Conservation (phyloP, 92 coral and sea anemone genomes). For the Plumapathes pennacea region DNA sequence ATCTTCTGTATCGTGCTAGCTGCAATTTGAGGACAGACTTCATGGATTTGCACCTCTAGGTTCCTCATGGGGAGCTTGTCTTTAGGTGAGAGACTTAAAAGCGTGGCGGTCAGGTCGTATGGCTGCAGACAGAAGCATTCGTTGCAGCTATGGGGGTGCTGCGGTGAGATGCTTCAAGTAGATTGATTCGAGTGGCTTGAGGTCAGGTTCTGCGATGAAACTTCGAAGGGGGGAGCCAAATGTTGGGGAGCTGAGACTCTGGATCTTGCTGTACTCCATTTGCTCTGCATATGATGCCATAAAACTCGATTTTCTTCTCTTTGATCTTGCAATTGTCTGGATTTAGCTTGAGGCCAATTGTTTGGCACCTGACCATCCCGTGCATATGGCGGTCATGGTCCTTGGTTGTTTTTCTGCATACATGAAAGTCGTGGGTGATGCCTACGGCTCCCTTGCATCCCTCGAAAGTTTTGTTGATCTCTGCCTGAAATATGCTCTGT, state of each 20-base stretch:
- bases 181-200: conserved; percentile 28
- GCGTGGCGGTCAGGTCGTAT: conserved; percentile 2
- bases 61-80: conserved; percentile 4
- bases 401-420: conserved; percentile 21
- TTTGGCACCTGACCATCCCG: conserved; percentile 10
- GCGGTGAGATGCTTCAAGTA: conserved; percentile 18
- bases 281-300: conserved; percentile 41
- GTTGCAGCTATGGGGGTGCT: conserved; percentile 18
- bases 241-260: conserved; percentile 40
- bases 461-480: conserved; percentile 52
- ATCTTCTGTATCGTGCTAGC: too few relatives aligned
- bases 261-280: conserved; percentile 28
- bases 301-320: conserved; percentile 38
- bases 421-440: conserved; percentile 60
- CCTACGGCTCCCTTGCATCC: conserved; percentile 56
- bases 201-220: conserved; percentile 11
- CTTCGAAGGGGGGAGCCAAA: conserved; percentile 31
- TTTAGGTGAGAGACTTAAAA: conserved; percentile 28
- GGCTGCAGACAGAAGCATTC: conserved; percentile 35
- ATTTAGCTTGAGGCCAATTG: conserved; percentile 52
- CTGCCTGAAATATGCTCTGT: conserved; percentile 53
- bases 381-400: conserved; percentile 32
- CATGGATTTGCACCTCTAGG: conserved; percentile 31
- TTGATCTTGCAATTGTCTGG: conserved; percentile 45
- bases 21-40: conserved; percentile 8